phyloP scores from a whole-genome alignment of 2,113 vertebrate species.

The Perognathus longimembris region DNA sequence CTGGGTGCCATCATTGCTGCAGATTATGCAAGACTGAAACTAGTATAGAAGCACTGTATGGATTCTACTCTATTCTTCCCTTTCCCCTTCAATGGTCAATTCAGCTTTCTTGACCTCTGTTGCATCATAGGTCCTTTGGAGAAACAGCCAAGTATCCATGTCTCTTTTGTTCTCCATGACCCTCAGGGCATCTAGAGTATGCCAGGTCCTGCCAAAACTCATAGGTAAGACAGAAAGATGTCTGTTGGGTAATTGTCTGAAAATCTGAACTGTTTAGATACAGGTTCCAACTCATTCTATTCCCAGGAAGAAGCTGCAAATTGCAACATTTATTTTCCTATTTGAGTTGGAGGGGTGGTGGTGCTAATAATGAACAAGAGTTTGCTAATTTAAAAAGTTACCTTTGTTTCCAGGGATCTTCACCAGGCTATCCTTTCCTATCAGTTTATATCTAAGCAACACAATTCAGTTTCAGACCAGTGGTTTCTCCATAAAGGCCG shows the following conservation, averaged over 20 bases:
- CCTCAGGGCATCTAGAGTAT: not conserved
- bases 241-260: fast-evolving
- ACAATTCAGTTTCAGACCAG: not conserved
- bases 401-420: not conserved
- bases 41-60: not conserved
- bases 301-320: not conserved
- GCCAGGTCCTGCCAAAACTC: not conserved
- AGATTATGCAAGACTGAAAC: not conserved
- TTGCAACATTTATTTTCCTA: not conserved
- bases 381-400: not conserved
- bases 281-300: not conserved
- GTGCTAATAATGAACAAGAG: not conserved
- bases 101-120: not conserved
- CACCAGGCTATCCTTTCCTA: not conserved
- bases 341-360: not conserved
- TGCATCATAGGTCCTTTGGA: not conserved
- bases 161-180: not conserved
- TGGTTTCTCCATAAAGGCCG: not conserved
- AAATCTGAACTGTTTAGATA: not conserved
- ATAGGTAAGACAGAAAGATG: not conserved
- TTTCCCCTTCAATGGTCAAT: not conserved
- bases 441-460: not conserved
- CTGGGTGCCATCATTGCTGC: not conserved
- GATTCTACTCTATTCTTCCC: not conserved
- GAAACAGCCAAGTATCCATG: not conserved